A percentile compares a stretch with the other conserved stretches of the same genome.
Evolutionary conservation across 2,888 invertebrate species (phyloP).

Genomic region (Lucinisca nassula): DNA sequence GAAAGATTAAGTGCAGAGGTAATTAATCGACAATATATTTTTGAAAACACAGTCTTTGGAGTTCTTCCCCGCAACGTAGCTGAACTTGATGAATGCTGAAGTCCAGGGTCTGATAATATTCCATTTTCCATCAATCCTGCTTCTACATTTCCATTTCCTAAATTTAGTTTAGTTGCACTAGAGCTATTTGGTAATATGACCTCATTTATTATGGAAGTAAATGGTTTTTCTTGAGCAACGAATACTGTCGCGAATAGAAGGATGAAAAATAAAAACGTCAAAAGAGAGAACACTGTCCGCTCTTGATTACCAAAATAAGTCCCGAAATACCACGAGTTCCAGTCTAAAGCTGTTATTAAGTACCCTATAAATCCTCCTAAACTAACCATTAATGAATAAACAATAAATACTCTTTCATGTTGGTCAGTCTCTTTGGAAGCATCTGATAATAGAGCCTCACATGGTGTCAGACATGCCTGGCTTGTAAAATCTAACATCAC

Average conservation of each 20-base stretch:
- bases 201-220: background rate
- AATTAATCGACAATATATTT: slow-evolving; percentile 50
- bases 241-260: slow-evolving; percentile 95
- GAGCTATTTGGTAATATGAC: background rate
- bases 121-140: background rate
- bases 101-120: background rate
- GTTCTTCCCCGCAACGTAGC: background rate
- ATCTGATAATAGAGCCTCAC: slow-evolving; percentile 97
- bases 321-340: slow-evolving; percentile 92
- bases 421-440: slow-evolving; percentile 96
- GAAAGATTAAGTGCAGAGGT: slow-evolving; percentile 55
- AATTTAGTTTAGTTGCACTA: background rate
- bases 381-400: slow-evolving; percentile 98
- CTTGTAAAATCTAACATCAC: slow-evolving; percentile 98
- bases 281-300: slow-evolving; percentile 96
- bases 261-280: slow-evolving; percentile 95
- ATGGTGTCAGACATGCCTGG: slow-evolving; percentile 98
- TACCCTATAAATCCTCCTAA: slow-evolving; percentile 98
- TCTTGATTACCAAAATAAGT: slow-evolving; percentile 94
- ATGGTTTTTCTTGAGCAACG: slow-evolving; percentile 96
- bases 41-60: background rate
- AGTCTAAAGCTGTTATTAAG: slow-evolving; percentile 92
- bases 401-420: slow-evolving; percentile 96
- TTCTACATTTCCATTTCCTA: slow-evolving; percentile 1
- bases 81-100: too few relatives aligned